Percentiles rank a stretch among this genome's conserved stretches.
phyloP scores from a whole-genome alignment of 2,797 vertebrate genomes.

The Sebastiscus albofasciatus region DNA sequence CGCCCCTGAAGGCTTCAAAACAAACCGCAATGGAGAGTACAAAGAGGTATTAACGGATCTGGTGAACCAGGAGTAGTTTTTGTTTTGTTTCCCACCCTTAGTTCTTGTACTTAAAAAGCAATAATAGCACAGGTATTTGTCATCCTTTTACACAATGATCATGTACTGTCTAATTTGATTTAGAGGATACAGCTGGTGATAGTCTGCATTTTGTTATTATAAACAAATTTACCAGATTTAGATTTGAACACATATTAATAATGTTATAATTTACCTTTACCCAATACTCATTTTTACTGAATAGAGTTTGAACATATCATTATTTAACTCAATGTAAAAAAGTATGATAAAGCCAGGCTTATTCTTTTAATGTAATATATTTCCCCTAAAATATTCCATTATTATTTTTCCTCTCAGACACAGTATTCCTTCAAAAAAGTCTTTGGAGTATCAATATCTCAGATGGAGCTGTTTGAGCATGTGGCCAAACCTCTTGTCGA shows the following conservation, averaged over 20 bases:
- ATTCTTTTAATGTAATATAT: background rate
- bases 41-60: conserved; percentile 86
- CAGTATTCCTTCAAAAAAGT: conserved; percentile 97
- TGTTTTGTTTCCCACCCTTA: background rate
- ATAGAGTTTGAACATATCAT: too few relatives aligned
- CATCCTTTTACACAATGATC: background rate
- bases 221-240: background rate
- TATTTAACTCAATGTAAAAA: background rate
- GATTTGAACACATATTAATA: too few relatives aligned
- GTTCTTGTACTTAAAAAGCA: too few relatives aligned
- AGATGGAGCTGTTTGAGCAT: conserved; percentile 90
- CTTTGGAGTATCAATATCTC: conserved; percentile 87
- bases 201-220: background rate
- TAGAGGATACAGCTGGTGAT: background rate
- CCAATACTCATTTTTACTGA: too few relatives aligned
- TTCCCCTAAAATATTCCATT: background rate
- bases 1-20: conserved; percentile 89
- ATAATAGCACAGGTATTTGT: background rate
- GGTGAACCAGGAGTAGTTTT: background rate
- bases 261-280: too few relatives aligned
- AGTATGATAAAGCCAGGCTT: background rate
- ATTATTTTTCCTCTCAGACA: conserved; percentile 78
- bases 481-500: conserved; percentile 93
- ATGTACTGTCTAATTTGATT: background rate
- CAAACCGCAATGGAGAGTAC: conserved; percentile 92